Evolutionary conservation across 2,888 invertebrate species (phyloP), one percentile per base, ranked within the genome.

Genomic region (Scaeva pyrastri): DNA sequence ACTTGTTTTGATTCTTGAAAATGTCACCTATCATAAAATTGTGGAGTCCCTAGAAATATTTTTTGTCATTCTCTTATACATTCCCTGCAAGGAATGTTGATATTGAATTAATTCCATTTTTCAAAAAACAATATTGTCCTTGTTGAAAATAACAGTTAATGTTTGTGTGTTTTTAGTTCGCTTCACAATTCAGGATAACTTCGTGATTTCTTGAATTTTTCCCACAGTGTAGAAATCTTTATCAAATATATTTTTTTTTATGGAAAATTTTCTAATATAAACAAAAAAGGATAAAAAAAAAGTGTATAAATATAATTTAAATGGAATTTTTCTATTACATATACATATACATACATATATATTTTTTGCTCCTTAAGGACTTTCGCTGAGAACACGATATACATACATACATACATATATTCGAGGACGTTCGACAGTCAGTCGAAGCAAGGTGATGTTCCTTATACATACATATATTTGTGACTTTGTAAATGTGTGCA

Each of bases 251-350:
- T 2, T 26, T 26, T 26, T 55, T 19, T n/a, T 31, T 1, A 5
- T 3, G 3, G 26, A 26, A 55, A 55, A n/a, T 26, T 26, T 12
- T 26, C 1, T 26, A n/a, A 31, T 31, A 31, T 31, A 1, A 26
- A 55, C 26, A 55, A 4, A 14, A 1, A 7, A 31, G 11, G 16
- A 36, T 31, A 36, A 31, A 31, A 11, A 31, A n/a, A 36, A 16
- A n/a, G n/a, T n/a, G 56, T 31, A 11, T 23, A 50, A 50, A 50
- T 5, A 50, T 21, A 50, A 31, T 56, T 56, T 56, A 16, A 56
- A 31, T 56, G 31, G 56, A 55, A 55, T 26, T n/a, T 55, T 26
- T 55, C 55, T 16, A 26, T n/a, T n/a, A n/a, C n/a, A n/a, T n/a
- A n/a, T n/a, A n/a, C n/a, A n/a, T n/a, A n/a, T n/a, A n/a, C n/a